Conservation (phyloP, 2,888 invertebrate species). For the Coenonympha arcania region DNA sequence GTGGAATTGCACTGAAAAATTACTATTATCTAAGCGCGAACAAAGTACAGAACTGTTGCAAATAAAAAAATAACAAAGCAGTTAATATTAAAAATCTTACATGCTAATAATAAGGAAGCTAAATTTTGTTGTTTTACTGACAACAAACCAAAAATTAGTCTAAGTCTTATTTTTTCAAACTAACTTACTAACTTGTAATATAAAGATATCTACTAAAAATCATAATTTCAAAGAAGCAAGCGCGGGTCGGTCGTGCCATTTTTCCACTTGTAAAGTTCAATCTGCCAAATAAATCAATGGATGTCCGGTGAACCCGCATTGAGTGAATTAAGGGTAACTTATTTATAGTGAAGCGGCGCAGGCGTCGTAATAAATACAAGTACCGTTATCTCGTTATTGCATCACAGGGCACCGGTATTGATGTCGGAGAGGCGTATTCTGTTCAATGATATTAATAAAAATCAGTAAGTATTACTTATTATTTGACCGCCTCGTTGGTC, state of each 20-base stretch:
- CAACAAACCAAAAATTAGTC: too few species aligned
- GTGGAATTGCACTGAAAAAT: too few species aligned
- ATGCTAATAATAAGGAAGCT: too few species aligned
- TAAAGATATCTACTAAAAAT: too few species aligned
- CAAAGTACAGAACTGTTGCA: too few species aligned
- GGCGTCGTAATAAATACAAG: slow-evolving; percentile 57
- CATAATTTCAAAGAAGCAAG: neutral
- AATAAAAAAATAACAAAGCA: neutral
- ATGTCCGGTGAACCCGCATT: slow-evolving; percentile 28
- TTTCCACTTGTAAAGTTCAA: slow-evolving; percentile 27
- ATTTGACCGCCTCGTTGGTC: too few species aligned
- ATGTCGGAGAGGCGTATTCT: slow-evolving; percentile 10
- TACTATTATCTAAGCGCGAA: too few species aligned
- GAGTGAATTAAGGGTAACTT: slow-evolving; percentile 45
- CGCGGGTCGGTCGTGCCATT: slow-evolving; percentile 5
- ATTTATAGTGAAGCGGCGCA: slow-evolving; percentile 40
- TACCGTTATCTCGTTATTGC: slow-evolving; percentile 57
- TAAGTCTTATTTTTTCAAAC: too few species aligned
- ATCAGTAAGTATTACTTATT: too few species aligned
- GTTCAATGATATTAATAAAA: slow-evolving; percentile 7
- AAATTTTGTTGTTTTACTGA: too few species aligned
- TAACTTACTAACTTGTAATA: too few species aligned
- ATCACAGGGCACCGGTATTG: slow-evolving; percentile 39
- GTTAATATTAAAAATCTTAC: neutral
- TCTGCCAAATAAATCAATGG: slow-evolving; percentile 31